Base-by-base conservation (phyloP, 1,140 invertebrate genomes). In the Aphelinus certus region DNA sequence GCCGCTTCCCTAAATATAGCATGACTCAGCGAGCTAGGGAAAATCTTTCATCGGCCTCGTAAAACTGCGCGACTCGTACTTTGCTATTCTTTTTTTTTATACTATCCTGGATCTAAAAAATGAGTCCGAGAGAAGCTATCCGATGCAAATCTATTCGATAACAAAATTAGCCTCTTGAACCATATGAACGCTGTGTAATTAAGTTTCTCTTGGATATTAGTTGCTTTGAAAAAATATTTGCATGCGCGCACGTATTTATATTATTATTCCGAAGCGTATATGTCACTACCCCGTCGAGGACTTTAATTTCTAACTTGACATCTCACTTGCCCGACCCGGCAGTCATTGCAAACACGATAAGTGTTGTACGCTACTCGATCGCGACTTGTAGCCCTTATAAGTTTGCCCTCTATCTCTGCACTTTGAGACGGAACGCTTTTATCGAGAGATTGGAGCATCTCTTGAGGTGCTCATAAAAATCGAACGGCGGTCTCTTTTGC, bases 321-420 rank as follows among this genome's bases (percentile, higher is more conserved):
- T 82, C 81, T 83, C 76, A 82, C 78, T 83, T 68, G 76, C 57
- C 64, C 73, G 68, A 77, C 48, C 46, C 68, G 71, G 49, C 77
- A 77, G 75, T 82, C 77, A 60, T 78, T 79, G 58, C 57, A 61
- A 9, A 48, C 43, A 62, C 76, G 76, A 76, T 75, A 73, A 76
- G 70, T 73, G 70, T 26, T 26, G 26, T 65, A 60, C 48, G 61
- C 53, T 65, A 67, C 64, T 68, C 72, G 65, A 73, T 67, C 43
- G 6, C 48, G 64, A 55, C 71, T 62, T 46, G 42, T 67, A 63
- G 49, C 56, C 55, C 9, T 63, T 53, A 48, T 65, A 58, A 65
- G 46, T 72, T 65, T 42, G 46, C 48, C 1, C 49, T 5, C 63
- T 6, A 2, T 10, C 62, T 1, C 62, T 49, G 42, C 0, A 7